Evolutionary conservation across 2,113 vertebrate species (phyloP), one percentile per base, ranked within the genome.

Genomic region (Tursiops truncatus): DNA sequence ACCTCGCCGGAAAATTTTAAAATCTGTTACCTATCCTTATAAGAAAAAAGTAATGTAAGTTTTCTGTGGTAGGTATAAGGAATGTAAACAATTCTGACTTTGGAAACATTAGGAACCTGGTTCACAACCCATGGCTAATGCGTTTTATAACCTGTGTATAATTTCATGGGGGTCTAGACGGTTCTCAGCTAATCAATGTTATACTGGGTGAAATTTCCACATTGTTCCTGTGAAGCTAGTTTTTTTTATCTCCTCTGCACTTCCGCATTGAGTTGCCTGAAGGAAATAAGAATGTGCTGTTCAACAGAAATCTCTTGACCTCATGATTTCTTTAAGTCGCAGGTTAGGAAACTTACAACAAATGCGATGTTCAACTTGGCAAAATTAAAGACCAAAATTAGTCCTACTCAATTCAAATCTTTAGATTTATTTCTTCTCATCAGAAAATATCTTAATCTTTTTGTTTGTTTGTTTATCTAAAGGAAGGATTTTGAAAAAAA

Each of bases 1-100:
- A 97, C 91, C 91, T 98, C 74, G 63, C 36, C 2, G 56, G 91
- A 91, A 80, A 73, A 94, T 97, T 98, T 94, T 90, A 58, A 87
- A 97, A 86, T 80, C 71, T 97, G 65, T 92, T 98, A 97, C 97
- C 97, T 98, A 84, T 65, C 50, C 96, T 56, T 67, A 6, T 10
- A 60, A 97, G 87, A 53, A 95, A 90, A 95, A 91, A 44, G 97
- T 91, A 98, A 94, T 50, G 81, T 81, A 93, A 95, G 91, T 96
- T 98, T 98, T 97, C 95, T 93, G 71, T 53, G 94, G 73, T 87
- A 97, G 92, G 70, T 97, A 83, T 56, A 67, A 98, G 77, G 82
- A 98, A 97, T 97, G 94, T 95, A 97, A 98, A 97, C 93, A 94
- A 28, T 94, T 96, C 93, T 98, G 97, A 85, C 68, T 85, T 94